Evolutionary conservation across 1,140 invertebrate species (phyloP).

Genomic region (Drosophila kanapiae): DNA sequence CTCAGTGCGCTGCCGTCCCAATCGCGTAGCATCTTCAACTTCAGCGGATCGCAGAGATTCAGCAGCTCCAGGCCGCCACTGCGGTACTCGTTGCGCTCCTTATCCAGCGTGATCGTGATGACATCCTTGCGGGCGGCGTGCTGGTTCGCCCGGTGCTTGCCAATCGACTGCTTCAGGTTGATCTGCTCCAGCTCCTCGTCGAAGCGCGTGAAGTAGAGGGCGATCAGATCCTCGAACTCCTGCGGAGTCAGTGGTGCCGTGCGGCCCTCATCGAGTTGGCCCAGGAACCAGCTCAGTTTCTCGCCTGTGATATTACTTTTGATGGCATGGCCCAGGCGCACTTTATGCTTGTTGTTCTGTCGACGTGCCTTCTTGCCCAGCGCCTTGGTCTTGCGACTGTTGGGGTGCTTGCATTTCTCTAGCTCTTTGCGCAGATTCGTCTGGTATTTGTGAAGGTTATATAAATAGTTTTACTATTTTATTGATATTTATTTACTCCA

Average conservation of each 20-base stretch:
- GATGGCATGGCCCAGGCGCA: slow-evolving; percentile 88
- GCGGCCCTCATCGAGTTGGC: slow-evolving; percentile 86
- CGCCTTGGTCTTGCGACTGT: slow-evolving; percentile 91
- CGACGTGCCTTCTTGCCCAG: slow-evolving; percentile 89
- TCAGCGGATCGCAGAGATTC: slow-evolving; percentile 76
- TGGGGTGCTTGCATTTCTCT: slow-evolving; percentile 90
- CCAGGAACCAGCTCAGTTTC: slow-evolving; percentile 90
- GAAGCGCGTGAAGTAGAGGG: slow-evolving; percentile 87
- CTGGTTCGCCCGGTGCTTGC: slow-evolving; percentile 88
- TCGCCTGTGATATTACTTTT: slow-evolving; percentile 90
- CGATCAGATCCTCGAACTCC: slow-evolving; percentile 87
- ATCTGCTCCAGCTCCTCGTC: slow-evolving; percentile 92
- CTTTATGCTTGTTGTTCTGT: slow-evolving; percentile 88
- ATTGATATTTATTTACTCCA: neutral
- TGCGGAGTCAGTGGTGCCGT: slow-evolving; percentile 87
- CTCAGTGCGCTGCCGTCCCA: slow-evolving; percentile 84
- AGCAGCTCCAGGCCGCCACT: slow-evolving; percentile 88
- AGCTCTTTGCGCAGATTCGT: slow-evolving; percentile 86
- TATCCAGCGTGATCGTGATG: slow-evolving; percentile 90
- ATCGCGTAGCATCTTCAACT: slow-evolving; percentile 72
- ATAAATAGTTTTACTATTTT: neutral
- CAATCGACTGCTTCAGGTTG: slow-evolving; percentile 90
- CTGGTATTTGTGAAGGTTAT: slow-evolving; percentile 16
- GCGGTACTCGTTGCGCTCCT: slow-evolving; percentile 89
- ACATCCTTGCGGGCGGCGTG: slow-evolving; percentile 91